Conservation (phyloP, 2,888 invertebrate genomes). For the Lasioglossum lativentre region DNA sequence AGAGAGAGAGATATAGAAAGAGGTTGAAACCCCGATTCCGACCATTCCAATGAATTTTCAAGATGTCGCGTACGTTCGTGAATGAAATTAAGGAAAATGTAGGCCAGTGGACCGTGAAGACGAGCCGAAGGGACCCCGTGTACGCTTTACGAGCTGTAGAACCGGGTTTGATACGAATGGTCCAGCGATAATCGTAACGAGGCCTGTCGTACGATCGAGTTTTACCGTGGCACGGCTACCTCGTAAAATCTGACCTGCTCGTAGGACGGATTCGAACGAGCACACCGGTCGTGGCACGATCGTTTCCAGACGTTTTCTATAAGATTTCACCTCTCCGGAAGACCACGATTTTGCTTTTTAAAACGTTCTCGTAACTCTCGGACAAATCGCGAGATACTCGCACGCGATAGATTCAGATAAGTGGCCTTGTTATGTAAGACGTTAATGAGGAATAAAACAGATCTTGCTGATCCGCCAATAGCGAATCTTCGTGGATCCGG, state of each 20-base stretch:
- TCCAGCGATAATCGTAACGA: slow-evolving; percentile 4
- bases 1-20: neutral
- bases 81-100: slow-evolving; percentile 29
- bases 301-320: neutral
- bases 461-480: too few relatives aligned
- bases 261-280: slow-evolving; percentile 6
- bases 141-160: slow-evolving; percentile 7
- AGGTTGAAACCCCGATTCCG: slow-evolving; percentile 27
- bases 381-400: too few relatives aligned
- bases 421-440: too few relatives aligned
- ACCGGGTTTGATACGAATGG: neutral
- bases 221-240: neutral
- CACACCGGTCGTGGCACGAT: neutral
- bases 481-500: too few relatives aligned
- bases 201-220: neutral
- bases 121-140: neutral
- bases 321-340: neutral
- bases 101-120: slow-evolving; percentile 23
- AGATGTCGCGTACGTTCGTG: neutral
- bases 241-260: neutral
- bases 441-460: too few relatives aligned
- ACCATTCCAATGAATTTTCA: slow-evolving; percentile 32
- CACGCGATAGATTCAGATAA: too few relatives aligned
- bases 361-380: neutral
- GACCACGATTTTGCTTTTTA: neutral